Percentiles rank a stretch among this genome's conserved stretches.
Evolutionary conservation across 2,113 vertebrate genomes (phyloP).

Genomic region (Oxyura jamaicensis): DNA sequence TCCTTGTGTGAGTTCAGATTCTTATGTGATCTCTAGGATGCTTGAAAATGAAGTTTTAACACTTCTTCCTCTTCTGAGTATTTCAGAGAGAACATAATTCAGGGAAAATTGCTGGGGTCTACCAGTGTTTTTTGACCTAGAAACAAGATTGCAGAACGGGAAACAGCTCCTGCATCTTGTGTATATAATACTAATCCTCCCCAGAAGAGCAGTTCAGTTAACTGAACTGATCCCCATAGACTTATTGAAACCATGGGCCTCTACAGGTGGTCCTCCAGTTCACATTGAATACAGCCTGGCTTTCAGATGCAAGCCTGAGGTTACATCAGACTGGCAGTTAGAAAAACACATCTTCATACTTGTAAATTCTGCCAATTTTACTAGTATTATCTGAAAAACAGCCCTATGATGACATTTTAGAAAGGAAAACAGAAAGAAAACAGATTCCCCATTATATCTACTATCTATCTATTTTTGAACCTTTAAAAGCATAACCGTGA

Average conservation of each 20-base stretch:
- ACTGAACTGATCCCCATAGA: background rate
- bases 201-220: background rate
- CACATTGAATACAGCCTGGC: background rate
- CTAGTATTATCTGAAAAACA: constrained; percentile 7
- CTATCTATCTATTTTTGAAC: constrained; percentile 15
- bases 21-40: background rate
- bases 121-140: constrained; percentile 13
- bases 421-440: constrained; percentile 25
- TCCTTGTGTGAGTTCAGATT: background rate
- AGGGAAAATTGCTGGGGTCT: background rate
- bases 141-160: constrained; percentile 24
- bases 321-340: background rate
- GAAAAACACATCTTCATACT: background rate
- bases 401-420: background rate
- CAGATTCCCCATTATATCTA: background rate
- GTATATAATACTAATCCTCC: background rate
- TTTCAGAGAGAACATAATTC: background rate
- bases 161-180: constrained; percentile 4
- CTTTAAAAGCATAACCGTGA: background rate
- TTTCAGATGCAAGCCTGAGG: background rate
- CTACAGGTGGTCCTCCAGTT: background rate
- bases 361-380: constrained; percentile 22
- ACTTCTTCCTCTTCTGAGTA: background rate
- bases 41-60: background rate
- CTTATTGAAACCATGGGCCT: background rate